These are phyloP conservation scores for Acanthopleura granulata DNA, from an alignment of 2,888 invertebrate genomes.

Conservation along the genomic window DNA sequence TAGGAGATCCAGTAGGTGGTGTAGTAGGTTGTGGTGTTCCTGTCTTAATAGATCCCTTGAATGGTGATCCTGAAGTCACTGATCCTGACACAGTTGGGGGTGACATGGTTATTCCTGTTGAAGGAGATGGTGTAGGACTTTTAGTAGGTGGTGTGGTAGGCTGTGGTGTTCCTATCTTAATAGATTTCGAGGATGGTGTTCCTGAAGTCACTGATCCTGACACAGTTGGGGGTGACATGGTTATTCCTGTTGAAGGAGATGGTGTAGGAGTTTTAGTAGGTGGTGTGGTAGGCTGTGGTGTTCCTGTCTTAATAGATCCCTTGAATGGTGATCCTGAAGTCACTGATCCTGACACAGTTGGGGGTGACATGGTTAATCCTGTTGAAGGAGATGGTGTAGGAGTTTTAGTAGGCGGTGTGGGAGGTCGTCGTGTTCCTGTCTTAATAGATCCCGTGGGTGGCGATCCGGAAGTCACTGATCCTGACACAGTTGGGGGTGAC, in stretches of 20 bases:
- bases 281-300: not conserved
- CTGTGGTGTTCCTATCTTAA: too few relatives aligned
- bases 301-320: not conserved
- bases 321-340: not conserved
- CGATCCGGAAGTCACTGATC: too few relatives aligned
- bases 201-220: not conserved
- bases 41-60: not conserved
- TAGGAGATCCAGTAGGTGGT: slow-evolving; percentile 23
- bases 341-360: not conserved
- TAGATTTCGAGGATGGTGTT: slow-evolving; percentile 11
- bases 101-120: too few relatives aligned
- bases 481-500: not conserved
- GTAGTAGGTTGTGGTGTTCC: slow-evolving; percentile 21
- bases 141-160: too few relatives aligned
- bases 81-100: not conserved
- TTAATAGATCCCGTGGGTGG: too few relatives aligned
- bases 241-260: slow-evolving; percentile 23
- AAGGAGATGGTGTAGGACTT: too few relatives aligned
- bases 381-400: too few relatives aligned
- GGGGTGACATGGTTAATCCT: slow-evolving; percentile 19
- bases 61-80: too few relatives aligned
- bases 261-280: slow-evolving; percentile 30
- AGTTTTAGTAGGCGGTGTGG: too few relatives aligned
- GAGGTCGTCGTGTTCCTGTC: too few relatives aligned
- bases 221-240: slow-evolving; percentile 17